phyloP scores from a whole-genome alignment of 2,888 invertebrate species.

The Loripinus fragilis region DNA sequence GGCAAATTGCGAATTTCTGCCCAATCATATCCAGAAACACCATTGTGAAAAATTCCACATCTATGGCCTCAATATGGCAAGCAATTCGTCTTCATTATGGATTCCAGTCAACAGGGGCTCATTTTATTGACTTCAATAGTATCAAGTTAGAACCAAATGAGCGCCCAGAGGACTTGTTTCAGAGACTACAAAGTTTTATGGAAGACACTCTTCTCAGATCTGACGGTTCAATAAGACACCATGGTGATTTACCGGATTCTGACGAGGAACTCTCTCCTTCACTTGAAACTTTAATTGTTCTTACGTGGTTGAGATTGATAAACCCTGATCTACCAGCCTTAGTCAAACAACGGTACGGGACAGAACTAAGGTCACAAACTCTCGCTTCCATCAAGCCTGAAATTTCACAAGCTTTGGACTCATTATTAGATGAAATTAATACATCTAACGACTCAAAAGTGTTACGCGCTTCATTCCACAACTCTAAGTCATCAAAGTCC shows the following conservation, averaged over 20 bases:
- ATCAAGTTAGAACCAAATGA: constrained; percentile 47
- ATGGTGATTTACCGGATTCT: constrained; percentile 22
- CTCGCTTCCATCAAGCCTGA: constrained; percentile 59
- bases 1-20: constrained; percentile 63
- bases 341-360: constrained; percentile 61
- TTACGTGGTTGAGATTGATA: constrained; percentile 58
- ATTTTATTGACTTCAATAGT: constrained; percentile 50
- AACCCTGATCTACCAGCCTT: constrained; percentile 50
- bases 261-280: constrained; percentile 57
- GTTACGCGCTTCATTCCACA: constrained; percentile 10
- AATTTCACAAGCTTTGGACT: constrained; percentile 41
- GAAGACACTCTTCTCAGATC: constrained; percentile 53
- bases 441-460: constrained; percentile 25
- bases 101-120: constrained; percentile 53
- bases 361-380: constrained; percentile 52
- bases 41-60: constrained; percentile 58
- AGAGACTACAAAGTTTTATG: constrained; percentile 30
- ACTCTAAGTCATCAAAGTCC: not conserved
- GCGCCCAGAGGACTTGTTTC: constrained; percentile 53
- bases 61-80: constrained; percentile 52
- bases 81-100: constrained; percentile 49
- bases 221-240: constrained; percentile 49
- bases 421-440: constrained; percentile 37
- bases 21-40: constrained; percentile 54
- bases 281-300: constrained; percentile 52